These are phyloP conservation scores for Augochlorella aurata DNA, from an alignment of 2,888 invertebrate species.

Conservation along the genomic window DNA sequence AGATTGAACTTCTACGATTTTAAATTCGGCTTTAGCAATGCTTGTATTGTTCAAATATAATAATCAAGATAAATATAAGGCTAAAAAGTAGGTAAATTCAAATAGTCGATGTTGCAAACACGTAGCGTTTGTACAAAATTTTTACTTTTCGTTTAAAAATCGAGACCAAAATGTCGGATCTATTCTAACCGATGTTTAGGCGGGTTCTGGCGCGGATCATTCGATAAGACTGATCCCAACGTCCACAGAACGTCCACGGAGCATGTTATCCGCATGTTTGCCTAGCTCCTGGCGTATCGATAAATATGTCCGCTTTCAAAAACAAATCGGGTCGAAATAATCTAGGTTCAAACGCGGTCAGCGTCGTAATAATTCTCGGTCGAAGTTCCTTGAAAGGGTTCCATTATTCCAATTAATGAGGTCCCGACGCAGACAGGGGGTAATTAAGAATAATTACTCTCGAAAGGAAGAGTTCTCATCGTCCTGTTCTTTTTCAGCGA, in stretches of 20 bases:
- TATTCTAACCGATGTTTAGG: conserved; percentile 17
- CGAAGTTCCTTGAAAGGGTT: conserved; percentile 17
- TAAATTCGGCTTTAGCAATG: background rate
- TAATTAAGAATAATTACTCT: conserved; percentile 55
- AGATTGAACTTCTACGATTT: background rate
- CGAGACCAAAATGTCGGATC: background rate
- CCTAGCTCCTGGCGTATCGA: conserved; percentile 22
- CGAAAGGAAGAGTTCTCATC: conserved; percentile 32
- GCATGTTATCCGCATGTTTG: conserved; percentile 46
- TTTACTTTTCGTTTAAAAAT: background rate
- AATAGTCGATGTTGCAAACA: background rate
- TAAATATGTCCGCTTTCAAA: background rate
- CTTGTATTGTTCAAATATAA: background rate
- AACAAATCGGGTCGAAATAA: conserved; percentile 28
- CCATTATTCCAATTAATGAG: conserved; percentile 46
- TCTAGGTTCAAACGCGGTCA: background rate
- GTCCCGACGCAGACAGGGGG: conserved; percentile 37
- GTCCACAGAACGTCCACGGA: background rate
- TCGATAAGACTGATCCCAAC: conserved; percentile 42
- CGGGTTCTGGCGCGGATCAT: conserved; percentile 42
- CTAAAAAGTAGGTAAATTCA: too few relatives aligned
- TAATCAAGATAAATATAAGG: too few relatives aligned
- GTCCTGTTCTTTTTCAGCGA: background rate
- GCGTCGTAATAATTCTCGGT: conserved; percentile 21
- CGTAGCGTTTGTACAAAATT: too few relatives aligned